phyloP scores from a whole-genome alignment of 2,797 vertebrate genomes.

The Pseudotriccus pelzelni region DNA sequence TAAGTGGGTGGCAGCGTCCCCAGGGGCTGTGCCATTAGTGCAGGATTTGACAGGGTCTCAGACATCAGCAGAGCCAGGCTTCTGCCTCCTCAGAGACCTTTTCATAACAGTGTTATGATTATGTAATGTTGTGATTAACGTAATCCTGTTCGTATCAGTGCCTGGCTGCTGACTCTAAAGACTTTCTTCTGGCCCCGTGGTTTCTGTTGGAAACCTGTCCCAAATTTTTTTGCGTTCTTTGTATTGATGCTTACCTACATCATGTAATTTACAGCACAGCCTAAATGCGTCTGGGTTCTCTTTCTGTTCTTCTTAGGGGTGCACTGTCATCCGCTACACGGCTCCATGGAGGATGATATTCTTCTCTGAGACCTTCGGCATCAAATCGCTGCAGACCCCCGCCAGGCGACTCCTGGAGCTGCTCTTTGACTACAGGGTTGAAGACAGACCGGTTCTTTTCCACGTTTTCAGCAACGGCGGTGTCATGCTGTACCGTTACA shows the following conservation, averaged over 20 bases:
- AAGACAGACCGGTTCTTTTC: slow-evolving; percentile 89
- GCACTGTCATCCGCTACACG: slow-evolving; percentile 89
- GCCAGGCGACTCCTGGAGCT: slow-evolving; percentile 89
- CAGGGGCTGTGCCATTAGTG: neutral
- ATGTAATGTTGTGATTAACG: neutral
- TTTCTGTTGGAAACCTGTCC: neutral
- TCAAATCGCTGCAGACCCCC: slow-evolving; percentile 84
- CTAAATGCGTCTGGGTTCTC: neutral
- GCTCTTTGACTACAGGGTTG: slow-evolving; percentile 89
- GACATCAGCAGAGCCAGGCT: neutral
- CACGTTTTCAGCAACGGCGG: slow-evolving; percentile 96
- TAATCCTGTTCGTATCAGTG: neutral
- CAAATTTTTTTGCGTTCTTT: neutral
- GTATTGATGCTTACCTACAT: neutral
- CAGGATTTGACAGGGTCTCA: neutral
- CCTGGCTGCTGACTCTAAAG: neutral
- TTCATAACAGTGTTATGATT: neutral
- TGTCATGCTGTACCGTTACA: slow-evolving; percentile 93
- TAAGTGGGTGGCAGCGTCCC: neutral
- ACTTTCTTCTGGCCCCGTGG: neutral
- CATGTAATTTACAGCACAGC: neutral
- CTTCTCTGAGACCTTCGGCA: slow-evolving; percentile 90
- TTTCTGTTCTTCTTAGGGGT: slow-evolving; percentile 81
- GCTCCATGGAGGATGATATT: slow-evolving; percentile 90
- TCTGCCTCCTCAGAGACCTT: neutral